Base-by-base conservation (phyloP, 1,140 invertebrate species). In the Mylabris phalerata region DNA sequence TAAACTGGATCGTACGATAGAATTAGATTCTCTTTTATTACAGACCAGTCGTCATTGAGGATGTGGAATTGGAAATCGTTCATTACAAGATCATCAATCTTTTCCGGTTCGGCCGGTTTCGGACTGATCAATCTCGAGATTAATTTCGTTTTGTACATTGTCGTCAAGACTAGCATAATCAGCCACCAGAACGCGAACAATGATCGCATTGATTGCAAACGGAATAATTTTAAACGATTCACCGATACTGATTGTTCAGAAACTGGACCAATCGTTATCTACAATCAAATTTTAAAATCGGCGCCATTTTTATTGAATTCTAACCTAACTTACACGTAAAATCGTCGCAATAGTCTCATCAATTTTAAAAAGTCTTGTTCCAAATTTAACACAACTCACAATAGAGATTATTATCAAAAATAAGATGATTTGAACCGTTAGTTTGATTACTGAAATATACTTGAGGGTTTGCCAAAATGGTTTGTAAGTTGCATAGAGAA, bases 111-210 rank as follows among this genome's bases (percentile, higher is more conserved):
- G 9, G 27, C 43, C 19, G 27, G 38, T 1, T 26, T 45, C 10
- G 54, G 59, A 4, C 48, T 57, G 13, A 61, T 61, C 44, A 61
- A 50, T 26, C 19, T 41, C 13, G 59, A 61, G 3, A 54, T 54
- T 27, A 61, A 38, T 48, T 61, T 50, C 25, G 54, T 61, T 24
- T 57, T 61, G 40, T 61, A 61, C 3, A 49, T 25, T n/a, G 59
- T 57, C 25, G 59, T 61, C 3, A 61, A 32, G 10, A 46, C 48
- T 1, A 57, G 39, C 2, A 38, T 47, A 25, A 42, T 52, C n/a
- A 61, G 27, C 55, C 55, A 61, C 59, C 59, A 61, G 43, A 57
- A 38, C 0, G 32, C 13, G 3, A 57, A 60, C 3, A 44, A 43
- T 13, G 26, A 6, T 43, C 48, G 43, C 25, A 47, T 40, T 39